Conservation (phyloP, 2,113 vertebrate genomes). For the Chauna torquata region DNA sequence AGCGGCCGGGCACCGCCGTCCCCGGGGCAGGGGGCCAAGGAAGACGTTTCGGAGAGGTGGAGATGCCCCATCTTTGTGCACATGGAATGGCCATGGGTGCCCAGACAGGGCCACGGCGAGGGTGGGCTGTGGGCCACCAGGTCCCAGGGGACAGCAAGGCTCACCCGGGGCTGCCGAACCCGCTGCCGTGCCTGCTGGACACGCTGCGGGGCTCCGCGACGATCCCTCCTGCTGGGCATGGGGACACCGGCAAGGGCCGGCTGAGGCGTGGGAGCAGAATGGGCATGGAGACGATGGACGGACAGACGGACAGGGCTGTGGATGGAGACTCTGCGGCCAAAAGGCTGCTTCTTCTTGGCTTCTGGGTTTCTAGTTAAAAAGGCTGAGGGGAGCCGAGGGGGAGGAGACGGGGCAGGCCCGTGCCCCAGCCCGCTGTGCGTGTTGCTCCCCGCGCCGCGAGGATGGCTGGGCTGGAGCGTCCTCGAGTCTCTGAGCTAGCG, state of each 20-base stretch:
- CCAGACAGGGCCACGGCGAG: not conserved
- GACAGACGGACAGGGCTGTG: constrained; percentile 58
- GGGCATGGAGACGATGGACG: constrained; percentile 21
- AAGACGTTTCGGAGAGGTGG: not conserved
- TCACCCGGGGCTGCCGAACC: not conserved
- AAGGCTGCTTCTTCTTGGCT: constrained; percentile 58
- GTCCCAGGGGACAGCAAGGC: not conserved
- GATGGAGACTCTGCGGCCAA: constrained; percentile 43
- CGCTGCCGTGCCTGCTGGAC: fast-evolving
- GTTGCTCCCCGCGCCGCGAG: not conserved
- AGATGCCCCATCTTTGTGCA: not conserved
- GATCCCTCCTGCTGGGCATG: not conserved
- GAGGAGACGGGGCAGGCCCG: constrained; percentile 24
- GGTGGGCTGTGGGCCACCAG: fast-evolving
- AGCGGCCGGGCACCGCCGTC: not conserved
- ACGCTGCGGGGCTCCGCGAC: fast-evolving
- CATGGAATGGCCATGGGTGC: not conserved
- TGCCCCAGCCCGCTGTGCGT: constrained; percentile 60
- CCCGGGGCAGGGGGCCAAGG: not conserved
- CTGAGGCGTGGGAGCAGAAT: constrained; percentile 30
- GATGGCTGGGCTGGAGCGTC: constrained; percentile 21
- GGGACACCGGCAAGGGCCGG: not conserved
- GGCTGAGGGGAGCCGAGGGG: constrained; percentile 57
- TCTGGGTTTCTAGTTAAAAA: constrained; percentile 74
- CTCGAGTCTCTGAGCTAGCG: constrained; percentile 22